phyloP scores from a whole-genome alignment of 2,113 vertebrate genomes.

The Neotoma lepida region DNA sequence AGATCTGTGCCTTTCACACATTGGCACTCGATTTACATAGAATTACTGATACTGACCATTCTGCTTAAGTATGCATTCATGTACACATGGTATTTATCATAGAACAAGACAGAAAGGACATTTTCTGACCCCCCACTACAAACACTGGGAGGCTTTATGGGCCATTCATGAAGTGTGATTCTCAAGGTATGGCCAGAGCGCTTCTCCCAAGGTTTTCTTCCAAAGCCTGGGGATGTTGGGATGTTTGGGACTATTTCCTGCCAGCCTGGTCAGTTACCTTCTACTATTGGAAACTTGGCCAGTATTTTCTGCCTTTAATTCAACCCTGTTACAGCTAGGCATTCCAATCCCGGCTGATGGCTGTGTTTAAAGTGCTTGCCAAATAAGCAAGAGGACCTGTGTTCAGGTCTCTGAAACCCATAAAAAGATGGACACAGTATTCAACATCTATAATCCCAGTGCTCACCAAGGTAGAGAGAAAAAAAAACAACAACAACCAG shows the following conservation, averaged over 20 bases:
- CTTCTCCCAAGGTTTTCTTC: not conserved
- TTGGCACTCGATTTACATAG: not conserved
- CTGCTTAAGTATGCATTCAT: not conserved
- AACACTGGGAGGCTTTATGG: constrained; percentile 19
- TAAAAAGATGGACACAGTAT: not conserved
- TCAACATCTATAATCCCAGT: not conserved
- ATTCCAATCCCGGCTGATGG: not conserved
- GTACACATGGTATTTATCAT: not conserved
- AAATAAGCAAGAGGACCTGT: not conserved
- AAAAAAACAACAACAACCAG: not conserved
- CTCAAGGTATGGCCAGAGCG: constrained; percentile 32
- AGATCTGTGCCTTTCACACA: not conserved
- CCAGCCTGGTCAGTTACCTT: constrained; percentile 71
- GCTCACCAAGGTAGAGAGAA: too few relatives aligned
- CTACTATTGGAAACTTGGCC: not conserved
- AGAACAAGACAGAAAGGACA: not conserved
- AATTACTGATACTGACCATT: not conserved
- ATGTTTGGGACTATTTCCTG: not conserved
- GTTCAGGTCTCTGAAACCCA: not conserved
- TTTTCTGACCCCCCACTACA: not conserved
- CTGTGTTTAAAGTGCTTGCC: not conserved
- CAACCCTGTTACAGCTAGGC: not conserved
- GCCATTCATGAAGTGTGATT: not conserved
- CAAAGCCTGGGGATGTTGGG: not conserved
- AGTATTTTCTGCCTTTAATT: not conserved